Evolutionary conservation across 2,113 vertebrate genomes (phyloP), one percentile per base, ranked within the genome.

Genomic region (Pteronura brasiliensis): DNA sequence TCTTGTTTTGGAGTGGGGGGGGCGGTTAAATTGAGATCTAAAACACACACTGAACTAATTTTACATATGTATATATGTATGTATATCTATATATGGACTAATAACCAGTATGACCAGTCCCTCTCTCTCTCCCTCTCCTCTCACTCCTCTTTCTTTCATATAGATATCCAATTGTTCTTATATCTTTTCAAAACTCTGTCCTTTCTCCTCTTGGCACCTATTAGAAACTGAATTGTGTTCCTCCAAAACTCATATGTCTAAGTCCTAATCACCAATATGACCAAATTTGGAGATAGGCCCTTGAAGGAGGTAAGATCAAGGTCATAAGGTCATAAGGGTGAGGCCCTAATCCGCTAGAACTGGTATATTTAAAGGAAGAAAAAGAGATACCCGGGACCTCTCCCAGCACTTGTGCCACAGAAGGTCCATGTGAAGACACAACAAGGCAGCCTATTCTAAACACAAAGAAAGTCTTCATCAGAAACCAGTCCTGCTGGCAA

Each of bases 221-320:
- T 84, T 76, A 90, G 25, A 84, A 12, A 77, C 6, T 57, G 7
- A 67, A 84, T 23, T 84, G 21, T 83, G 15, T 55, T 6, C 25
- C 18, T 14, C 15, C n/a, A 23, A 59, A 88, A 71, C 71, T 49
- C 13, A 1, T 52, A 25, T 72, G 34, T 39, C 71, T 31, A 87
- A 57, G 1, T 11, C n/a, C 47, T 55, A 77, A n/a, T 5, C 6
- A 0, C 3, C 29, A 69, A 0, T 52, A n/a, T 63, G 31, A 31
- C 21, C 23, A 3, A 89, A 94, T 63, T 72, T 89, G 42, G 12
- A 82, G 77, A 82, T 23, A 52, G 34, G 20, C 27, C 10, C 18
- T 63, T 63, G 47, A 72, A 34, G 20, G 36, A 49, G 42, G 7
- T 83, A 29, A 67, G 21, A 42, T 52, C 13, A 86, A 86, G 42